Conservation (phyloP, 2,113 vertebrate genomes). For the Arvicanthis niloticus region DNA sequence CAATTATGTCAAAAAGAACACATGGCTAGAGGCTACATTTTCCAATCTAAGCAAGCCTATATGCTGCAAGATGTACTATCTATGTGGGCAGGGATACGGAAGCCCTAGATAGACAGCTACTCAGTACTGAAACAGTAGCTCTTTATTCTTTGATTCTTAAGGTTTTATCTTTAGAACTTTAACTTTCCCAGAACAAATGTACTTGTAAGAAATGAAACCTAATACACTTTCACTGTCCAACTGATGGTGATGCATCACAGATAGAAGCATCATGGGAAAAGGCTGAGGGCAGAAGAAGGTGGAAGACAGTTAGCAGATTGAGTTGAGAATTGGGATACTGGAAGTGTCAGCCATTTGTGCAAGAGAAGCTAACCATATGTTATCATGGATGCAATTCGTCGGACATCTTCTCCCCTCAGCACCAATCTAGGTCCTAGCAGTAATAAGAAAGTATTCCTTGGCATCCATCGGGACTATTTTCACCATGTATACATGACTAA, state of each 20-base stretch:
- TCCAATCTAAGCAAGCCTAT: not conserved
- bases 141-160: slow-evolving; percentile 29
- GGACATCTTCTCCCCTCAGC: not conserved
- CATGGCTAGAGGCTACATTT: not conserved
- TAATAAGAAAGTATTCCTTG: not conserved
- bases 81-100: not conserved
- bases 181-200: not conserved
- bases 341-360: not conserved
- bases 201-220: slow-evolving; percentile 33
- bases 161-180: slow-evolving; percentile 22
- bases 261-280: not conserved
- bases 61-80: not conserved
- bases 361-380: not conserved
- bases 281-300: not conserved
- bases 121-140: not conserved
- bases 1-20: not conserved
- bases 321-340: not conserved
- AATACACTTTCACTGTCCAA: not conserved
- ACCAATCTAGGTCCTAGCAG: not conserved
- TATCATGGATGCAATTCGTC: not conserved
- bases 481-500: not conserved
- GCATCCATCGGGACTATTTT: not conserved
- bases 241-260: not conserved
- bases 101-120: not conserved
- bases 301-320: not conserved